Conservation (phyloP, 2,797 vertebrate species). For the Sternarchorhynchus goeldii region DNA sequence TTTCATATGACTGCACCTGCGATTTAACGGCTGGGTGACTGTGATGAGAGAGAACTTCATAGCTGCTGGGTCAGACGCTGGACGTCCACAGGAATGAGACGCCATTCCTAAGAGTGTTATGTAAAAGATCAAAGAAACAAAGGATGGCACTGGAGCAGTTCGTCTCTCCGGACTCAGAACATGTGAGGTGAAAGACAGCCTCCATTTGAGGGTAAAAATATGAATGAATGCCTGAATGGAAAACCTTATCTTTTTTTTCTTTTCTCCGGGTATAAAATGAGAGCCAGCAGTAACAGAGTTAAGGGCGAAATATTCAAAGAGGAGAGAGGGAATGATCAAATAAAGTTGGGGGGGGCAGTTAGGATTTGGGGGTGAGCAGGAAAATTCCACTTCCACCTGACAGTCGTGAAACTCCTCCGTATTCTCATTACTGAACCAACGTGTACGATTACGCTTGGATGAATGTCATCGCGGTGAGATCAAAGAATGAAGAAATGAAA, state of each 20-base stretch:
- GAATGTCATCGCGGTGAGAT: conserved; percentile 22
- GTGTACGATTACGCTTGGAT: conserved; percentile 45
- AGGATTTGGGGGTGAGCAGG: not conserved
- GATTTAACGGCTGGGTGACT: not conserved
- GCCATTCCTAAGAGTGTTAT: not conserved
- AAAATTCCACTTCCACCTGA: not conserved
- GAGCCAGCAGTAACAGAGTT: conserved; percentile 33
- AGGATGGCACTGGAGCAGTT: not conserved
- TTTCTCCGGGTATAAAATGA: not conserved
- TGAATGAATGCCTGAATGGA: conserved; percentile 15
- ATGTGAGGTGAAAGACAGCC: not conserved
- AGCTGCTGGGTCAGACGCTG: not conserved
- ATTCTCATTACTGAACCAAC: conserved; percentile 13
- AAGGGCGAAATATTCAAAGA: not conserved
- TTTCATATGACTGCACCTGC: not conserved
- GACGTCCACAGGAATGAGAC: not conserved
- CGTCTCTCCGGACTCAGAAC: not conserved
- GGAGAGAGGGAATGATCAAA: not conserved
- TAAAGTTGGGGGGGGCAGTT: not conserved
- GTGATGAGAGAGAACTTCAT: conserved; percentile 8
- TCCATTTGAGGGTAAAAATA: conserved; percentile 5
- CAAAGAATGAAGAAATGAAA: conserved; percentile 24
- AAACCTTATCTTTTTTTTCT: conserved; percentile 40
- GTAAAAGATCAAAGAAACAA: conserved; percentile 15
- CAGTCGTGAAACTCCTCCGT: not conserved